Base-by-base conservation (phyloP, 2,113 vertebrate species). In the Fukomys damarensis region DNA sequence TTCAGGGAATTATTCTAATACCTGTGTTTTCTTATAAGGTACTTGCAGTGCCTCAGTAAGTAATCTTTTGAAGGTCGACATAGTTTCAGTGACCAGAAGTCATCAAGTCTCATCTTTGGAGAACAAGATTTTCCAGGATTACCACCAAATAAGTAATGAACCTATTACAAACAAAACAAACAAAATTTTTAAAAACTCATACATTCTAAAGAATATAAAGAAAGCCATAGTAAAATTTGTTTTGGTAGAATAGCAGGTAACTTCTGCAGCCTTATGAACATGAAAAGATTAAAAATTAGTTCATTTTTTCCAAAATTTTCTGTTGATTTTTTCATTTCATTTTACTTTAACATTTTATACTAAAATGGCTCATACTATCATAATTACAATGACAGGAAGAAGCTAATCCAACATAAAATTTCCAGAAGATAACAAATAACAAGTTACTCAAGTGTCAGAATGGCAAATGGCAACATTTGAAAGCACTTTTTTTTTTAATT, bases 111-210 rank as follows among this genome's bases (percentile, higher is more conserved):
- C 99, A 99, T 99, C 98, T 99, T 99, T 35, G 99, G 99, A 97
- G 99, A 99, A 94, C 99, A 99, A 38, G 99, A 99, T 97, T 99
- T 99, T 68, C 99, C 99, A 30, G 99, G 99, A 98, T 99, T 99
- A 79, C 99, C 99, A 93, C 99, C 99, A 98, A 99, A 99, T 97
- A 99, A 98, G 98, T 99, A 99, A 98, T 99, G 99, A 94, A 99
- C 99, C 99, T 99, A 97, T 28, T 93, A 94, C 11, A 97, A 97
- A 98, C 6, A 94, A 97, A 87, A 97, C 41, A 87, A 91, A 68
- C 0, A 20, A 97, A 76, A 97, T 89, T 70, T 96, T 77, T 20
- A 76, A 96, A 92, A 80, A 24, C 93, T 66, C 20, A 96, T 43
- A 16, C 41, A 24, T 52, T 30, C 24, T 93, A 68, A 93, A 97